A percentile compares a stretch with the other conserved stretches of the same genome.
These are phyloP conservation scores for Urophycis tenuis DNA, from an alignment of 2,797 vertebrate genomes.

Conservation along the genomic window DNA sequence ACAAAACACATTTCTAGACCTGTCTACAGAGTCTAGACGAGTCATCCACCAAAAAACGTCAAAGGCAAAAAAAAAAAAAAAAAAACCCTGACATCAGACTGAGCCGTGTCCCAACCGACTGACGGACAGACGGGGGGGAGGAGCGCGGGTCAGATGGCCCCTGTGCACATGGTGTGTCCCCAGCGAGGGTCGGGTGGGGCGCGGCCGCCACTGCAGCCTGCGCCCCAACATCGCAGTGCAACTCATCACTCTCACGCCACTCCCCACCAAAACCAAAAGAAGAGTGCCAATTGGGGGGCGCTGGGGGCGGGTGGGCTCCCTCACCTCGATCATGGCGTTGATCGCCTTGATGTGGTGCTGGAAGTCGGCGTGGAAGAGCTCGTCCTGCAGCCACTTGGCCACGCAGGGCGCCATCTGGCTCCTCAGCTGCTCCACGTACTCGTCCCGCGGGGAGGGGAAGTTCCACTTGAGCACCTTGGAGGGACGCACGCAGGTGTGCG, in stretches of 20 bases:
- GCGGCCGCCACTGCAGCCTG: conserved; percentile 48
- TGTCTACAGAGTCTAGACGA: neutral
- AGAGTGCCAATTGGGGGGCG: neutral
- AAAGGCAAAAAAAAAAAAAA: no score
- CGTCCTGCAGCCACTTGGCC: conserved; percentile 82
- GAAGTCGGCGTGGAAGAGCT: conserved; percentile 86
- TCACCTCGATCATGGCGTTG: conserved; percentile 80
- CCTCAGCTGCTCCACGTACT: conserved; percentile 85
- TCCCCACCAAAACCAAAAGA: neutral
- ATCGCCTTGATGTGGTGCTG: conserved; percentile 84
- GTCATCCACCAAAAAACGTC: neutral
- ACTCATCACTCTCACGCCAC: conserved; percentile 61
- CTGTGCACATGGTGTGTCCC: conserved; percentile 80
- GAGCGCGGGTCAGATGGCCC: conserved; percentile 72
- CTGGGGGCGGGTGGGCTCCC: neutral
- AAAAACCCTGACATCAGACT: neutral
- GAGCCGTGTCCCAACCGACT: neutral
- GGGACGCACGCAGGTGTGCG: neutral
- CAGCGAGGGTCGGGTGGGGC: conserved; percentile 57
- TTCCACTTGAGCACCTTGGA: conserved; percentile 88
- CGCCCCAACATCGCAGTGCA: conserved; percentile 53
- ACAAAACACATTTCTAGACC: neutral
- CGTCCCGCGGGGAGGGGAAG: conserved; percentile 81
- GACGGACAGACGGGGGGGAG: no score
- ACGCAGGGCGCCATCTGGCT: conserved; percentile 82